Conservation (phyloP, 2,113 vertebrate species). For the Pavo muticus region DNA sequence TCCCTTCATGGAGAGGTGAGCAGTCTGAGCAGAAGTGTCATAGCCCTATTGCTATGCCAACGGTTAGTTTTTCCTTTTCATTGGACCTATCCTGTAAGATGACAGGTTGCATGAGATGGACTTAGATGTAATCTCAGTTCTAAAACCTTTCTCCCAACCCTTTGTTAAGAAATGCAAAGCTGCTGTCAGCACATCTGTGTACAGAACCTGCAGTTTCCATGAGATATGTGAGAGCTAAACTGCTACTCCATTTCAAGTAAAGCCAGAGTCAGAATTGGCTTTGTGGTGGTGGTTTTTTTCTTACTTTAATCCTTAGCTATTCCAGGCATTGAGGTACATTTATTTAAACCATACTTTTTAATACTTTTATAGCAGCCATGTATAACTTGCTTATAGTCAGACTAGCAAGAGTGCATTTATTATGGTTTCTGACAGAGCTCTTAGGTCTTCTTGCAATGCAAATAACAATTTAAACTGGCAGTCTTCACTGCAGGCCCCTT, state of each 20-base stretch:
- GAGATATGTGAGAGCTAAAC: background rate
- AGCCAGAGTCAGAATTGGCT: background rate
- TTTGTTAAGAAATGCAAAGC: background rate
- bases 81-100: background rate
- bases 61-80: background rate
- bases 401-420: background rate
- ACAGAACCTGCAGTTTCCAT: background rate
- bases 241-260: background rate
- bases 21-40: background rate
- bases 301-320: background rate
- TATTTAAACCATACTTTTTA: background rate
- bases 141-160: background rate
- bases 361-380: background rate
- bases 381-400: background rate
- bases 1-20: background rate
- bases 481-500: background rate
- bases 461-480: background rate
- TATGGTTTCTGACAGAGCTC: background rate
- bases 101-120: background rate
- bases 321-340: background rate
- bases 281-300: background rate
- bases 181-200: background rate
- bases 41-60: background rate
- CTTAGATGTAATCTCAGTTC: background rate
- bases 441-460: background rate